Base-by-base conservation (phyloP, 2,888 invertebrate genomes). In the Coronaproctus castanopsis region DNA sequence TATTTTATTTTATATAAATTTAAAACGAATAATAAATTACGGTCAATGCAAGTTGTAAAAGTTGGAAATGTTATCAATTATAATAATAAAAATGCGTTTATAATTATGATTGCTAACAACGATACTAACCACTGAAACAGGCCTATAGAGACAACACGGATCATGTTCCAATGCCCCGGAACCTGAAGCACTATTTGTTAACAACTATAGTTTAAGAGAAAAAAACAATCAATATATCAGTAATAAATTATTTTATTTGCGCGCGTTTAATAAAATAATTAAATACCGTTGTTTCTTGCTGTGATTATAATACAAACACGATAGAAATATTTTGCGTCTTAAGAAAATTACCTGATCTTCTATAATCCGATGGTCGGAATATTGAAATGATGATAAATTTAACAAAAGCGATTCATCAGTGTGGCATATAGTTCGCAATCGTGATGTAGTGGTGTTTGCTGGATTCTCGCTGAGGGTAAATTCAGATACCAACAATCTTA, bases 321-420 rank as follows among this genome's bases (percentile, higher is more conserved):
- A n/a, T n/a, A n/a, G n/a, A n/a, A n/a, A n/a, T n/a, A n/a, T n/a
- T n/a, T n/a, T n/a, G n/a, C n/a, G n/a, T n/a, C n/a, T n/a, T n/a
- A n/a, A n/a, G n/a, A n/a, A n/a, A n/a, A n/a, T n/a, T 74, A 95
- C 95, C 83, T 96, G 96, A 75, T 96, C 95, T 74, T 97, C 97
- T 65, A 97, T 91, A 54, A 87, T 87, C 63, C 90, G 84, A 72
- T 97, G 95, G 72, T 96, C 95, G 0, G 92, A 93, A 70, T 96
- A 93, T 70, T 92, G 90, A 51, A 95, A 78, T 89, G 93, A 93
- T 56, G 91, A 90, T 20, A 59, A 54, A 14, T 93, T 93, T 48
- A 96, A 75, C 59, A 97, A 83, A 52, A 93, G 87, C 0, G 91
- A 88, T 72, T 90, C 89, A 68, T 89, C 87, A 5, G 84, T 83